phyloP scores from a whole-genome alignment of 2,888 invertebrate species.

The Stenichneumon culpator region DNA sequence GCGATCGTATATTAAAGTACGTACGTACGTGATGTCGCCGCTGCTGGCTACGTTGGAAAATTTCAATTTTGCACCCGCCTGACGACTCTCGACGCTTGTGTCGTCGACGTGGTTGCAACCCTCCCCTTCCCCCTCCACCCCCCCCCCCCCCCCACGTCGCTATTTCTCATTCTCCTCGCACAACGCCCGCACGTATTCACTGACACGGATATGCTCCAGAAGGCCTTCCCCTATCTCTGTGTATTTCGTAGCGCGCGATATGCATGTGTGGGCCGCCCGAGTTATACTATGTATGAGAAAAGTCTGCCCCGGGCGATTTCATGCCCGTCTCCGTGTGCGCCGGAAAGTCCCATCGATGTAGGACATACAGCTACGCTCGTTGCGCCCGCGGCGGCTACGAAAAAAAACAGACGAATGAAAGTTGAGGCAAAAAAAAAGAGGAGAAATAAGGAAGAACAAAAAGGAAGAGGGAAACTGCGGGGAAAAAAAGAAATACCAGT shows the following conservation, averaged over 20 bases:
- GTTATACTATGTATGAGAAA: slow-evolving; percentile 3
- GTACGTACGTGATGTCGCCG: slow-evolving; percentile 20
- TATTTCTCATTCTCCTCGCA: neutral
- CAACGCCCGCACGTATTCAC: slow-evolving; percentile 4
- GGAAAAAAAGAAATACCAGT: neutral
- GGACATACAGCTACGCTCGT: slow-evolving; percentile 24
- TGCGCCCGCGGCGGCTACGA: slow-evolving; percentile 18
- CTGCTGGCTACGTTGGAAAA: slow-evolving; percentile 34
- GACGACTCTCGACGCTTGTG: slow-evolving; percentile 31
- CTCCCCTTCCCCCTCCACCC: neutral
- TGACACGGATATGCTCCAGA: slow-evolving; percentile 26
- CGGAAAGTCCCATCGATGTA: slow-evolving; percentile 40
- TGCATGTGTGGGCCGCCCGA: neutral
- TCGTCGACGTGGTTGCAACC: slow-evolving; percentile 15
- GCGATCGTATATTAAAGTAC: slow-evolving; percentile 26
- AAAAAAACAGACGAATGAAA: slow-evolving; percentile 38
- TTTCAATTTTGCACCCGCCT: slow-evolving; percentile 40
- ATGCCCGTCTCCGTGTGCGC: slow-evolving; percentile 25
- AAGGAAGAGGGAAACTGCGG: neutral
- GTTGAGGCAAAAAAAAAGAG: slow-evolving; percentile 25
- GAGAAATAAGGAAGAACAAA: neutral
- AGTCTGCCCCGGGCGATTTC: slow-evolving; percentile 8
- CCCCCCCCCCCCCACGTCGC: neutral
- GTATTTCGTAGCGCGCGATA: neutral
- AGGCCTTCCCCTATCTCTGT: slow-evolving; percentile 17